Conservation (phyloP, 2,797 vertebrate genomes). For the Ptychobarbus kaznakovi region DNA sequence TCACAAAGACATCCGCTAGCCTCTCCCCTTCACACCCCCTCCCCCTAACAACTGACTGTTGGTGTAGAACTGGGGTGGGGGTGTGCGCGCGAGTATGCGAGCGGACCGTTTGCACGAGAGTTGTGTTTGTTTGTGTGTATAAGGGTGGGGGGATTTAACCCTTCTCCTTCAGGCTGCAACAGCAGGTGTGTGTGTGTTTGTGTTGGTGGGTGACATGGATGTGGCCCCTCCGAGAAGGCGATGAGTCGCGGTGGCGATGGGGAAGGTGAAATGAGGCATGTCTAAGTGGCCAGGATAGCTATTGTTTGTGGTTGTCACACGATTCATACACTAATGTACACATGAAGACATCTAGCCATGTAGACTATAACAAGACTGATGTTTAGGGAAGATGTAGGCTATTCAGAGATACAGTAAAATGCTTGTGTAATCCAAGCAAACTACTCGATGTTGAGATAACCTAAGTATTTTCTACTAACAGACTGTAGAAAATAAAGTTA, state of each 20-base stretch:
- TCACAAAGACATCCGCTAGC: slow-evolving; percentile 77
- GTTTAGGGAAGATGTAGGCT: background rate
- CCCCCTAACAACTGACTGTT: slow-evolving; percentile 75
- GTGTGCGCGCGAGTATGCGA: slow-evolving; percentile 57
- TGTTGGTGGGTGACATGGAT: slow-evolving; percentile 48
- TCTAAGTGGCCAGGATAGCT: slow-evolving; percentile 63
- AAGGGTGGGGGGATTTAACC: slow-evolving; percentile 23
- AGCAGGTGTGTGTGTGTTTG: slow-evolving; percentile 50
- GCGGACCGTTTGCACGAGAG: background rate
- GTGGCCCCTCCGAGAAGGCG: slow-evolving; percentile 32
- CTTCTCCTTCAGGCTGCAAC: slow-evolving; percentile 1
- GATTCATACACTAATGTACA: slow-evolving; percentile 25
- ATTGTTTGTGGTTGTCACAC: slow-evolving; percentile 64
- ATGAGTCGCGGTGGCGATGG: slow-evolving; percentile 59
- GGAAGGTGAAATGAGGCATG: slow-evolving; percentile 65
- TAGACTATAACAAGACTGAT: background rate
- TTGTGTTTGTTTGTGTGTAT: slow-evolving; percentile 40
- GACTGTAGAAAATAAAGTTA: background rate
- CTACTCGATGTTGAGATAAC: background rate
- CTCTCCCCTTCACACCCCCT: slow-evolving; percentile 62
- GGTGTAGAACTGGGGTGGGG: slow-evolving; percentile 64
- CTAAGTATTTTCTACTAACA: background rate
- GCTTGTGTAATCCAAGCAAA: background rate
- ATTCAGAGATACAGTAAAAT: slow-evolving; percentile 1
- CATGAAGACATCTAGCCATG: background rate